Conservation (phyloP, 2,888 invertebrate species). For the Macrosoma leucophasiata region DNA sequence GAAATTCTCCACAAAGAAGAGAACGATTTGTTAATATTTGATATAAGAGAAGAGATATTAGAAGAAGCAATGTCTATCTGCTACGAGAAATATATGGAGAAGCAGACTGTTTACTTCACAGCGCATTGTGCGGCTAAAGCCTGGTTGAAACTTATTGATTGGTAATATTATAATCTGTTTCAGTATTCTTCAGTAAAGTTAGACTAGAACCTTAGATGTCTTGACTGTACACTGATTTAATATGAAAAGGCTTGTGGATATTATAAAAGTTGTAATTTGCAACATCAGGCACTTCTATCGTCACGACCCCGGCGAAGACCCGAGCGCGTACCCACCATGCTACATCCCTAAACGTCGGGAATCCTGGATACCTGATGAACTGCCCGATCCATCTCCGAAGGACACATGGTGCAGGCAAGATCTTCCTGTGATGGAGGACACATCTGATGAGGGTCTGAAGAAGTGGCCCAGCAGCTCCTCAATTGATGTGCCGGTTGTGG, state of each 20-base stretch:
- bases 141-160: constrained; percentile 58
- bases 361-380: constrained; percentile 57
- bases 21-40: constrained; percentile 51
- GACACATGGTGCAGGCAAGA: constrained; percentile 54
- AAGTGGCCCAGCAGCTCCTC: constrained; percentile 41
- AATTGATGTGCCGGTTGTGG: constrained; percentile 42
- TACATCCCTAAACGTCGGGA: constrained; percentile 53
- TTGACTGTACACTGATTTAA: not conserved
- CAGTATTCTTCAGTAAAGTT: not conserved
- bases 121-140: constrained; percentile 58
- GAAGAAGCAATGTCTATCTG: constrained; percentile 44
- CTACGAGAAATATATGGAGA: constrained; percentile 54
- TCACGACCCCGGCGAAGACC: constrained; percentile 66
- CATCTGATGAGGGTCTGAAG: constrained; percentile 32
- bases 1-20: constrained; percentile 64
- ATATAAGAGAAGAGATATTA: constrained; percentile 62
- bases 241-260: too few relatives aligned
- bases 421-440: constrained; percentile 40
- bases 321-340: constrained; percentile 51
- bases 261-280: too few relatives aligned
- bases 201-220: too few relatives aligned
- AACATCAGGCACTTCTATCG: constrained; percentile 53
- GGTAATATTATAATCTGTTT: constrained; percentile 31
- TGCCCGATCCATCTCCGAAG: constrained; percentile 52
- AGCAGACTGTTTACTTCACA: constrained; percentile 48